A percentile compares a stretch with the other conserved stretches of the same genome.
Evolutionary conservation across 2,113 vertebrate species (phyloP).

Genomic region (Muntiacus muntjak): DNA sequence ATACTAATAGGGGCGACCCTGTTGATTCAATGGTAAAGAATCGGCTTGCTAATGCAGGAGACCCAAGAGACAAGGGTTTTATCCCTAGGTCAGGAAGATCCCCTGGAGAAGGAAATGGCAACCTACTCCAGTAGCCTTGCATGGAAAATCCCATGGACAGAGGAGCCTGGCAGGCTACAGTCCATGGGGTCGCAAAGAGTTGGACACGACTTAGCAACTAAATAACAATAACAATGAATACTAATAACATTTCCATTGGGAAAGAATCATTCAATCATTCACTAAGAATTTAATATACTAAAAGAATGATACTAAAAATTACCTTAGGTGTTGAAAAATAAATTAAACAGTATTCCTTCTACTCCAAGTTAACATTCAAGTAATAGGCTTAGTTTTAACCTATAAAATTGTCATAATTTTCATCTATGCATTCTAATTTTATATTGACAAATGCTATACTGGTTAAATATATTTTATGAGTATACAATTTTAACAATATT

Average conservation of each 20-base stretch:
- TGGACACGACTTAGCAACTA: not conserved
- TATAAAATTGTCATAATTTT: conserved; percentile 15
- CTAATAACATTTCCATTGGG: not conserved
- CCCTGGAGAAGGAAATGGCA: not conserved
- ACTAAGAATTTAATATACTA: not conserved
- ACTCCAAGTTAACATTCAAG: not conserved
- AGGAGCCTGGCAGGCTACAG: not conserved
- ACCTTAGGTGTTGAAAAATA: not conserved
- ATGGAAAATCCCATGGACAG: not conserved
- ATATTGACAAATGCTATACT: not conserved
- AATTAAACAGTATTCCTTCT: not conserved
- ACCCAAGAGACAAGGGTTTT: not conserved
- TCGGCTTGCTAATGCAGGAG: not conserved
- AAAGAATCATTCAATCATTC: not conserved
- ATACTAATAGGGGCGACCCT: not conserved
- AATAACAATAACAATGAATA: not conserved
- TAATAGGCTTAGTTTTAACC: not conserved
- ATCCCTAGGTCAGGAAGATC: not conserved
- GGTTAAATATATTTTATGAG: not conserved
- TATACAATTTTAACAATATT: conserved; percentile 15
- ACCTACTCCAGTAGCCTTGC: not conserved
- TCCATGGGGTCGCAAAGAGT: not conserved
- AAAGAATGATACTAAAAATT: not conserved
- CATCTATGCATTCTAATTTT: not conserved
- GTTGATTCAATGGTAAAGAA: not conserved